Evolutionary conservation across 2,797 vertebrate genomes (phyloP).

Genomic region (Phyllotis vaccarum): DNA sequence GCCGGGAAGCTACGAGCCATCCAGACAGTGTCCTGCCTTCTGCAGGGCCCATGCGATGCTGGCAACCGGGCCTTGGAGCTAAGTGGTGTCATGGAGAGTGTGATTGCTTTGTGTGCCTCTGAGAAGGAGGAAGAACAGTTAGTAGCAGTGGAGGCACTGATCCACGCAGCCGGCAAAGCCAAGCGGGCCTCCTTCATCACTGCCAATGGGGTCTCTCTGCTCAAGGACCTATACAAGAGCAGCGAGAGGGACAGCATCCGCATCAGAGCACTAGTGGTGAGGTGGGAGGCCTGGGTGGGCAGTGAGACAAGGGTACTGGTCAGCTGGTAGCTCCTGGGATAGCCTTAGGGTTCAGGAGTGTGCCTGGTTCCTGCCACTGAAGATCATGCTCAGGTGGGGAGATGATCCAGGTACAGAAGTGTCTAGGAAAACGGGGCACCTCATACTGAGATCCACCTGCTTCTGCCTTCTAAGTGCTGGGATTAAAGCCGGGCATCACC

Average conservation of each 20-base stretch:
- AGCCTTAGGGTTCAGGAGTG: neutral
- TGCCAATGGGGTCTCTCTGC: slow-evolving; percentile 94
- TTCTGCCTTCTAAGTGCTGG: neutral
- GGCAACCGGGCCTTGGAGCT: slow-evolving; percentile 96
- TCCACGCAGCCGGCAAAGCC: slow-evolving; percentile 97
- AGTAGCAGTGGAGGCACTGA: slow-evolving; percentile 97
- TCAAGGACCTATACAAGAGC: slow-evolving; percentile 98
- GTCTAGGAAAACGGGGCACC: neutral
- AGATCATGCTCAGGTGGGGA: neutral
- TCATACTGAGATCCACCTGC: neutral
- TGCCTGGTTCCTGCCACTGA: neutral
- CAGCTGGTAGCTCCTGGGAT: neutral
- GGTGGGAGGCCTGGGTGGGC: neutral
- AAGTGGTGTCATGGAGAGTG: slow-evolving; percentile 95
- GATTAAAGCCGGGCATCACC: neutral
- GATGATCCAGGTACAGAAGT: neutral
- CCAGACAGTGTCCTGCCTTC: slow-evolving; percentile 95
- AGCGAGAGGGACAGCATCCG: slow-evolving; percentile 97
- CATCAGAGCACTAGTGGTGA: slow-evolving; percentile 97
- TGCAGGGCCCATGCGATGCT: slow-evolving; percentile 96
- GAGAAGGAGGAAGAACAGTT: slow-evolving; percentile 94
- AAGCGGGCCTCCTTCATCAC: slow-evolving; percentile 98
- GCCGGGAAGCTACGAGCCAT: slow-evolving; percentile 94
- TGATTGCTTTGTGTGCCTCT: slow-evolving; percentile 95
- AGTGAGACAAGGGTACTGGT: fast-evolving